Conservation (phyloP, 2,888 invertebrate species). For the Hypolimnas misippus region DNA sequence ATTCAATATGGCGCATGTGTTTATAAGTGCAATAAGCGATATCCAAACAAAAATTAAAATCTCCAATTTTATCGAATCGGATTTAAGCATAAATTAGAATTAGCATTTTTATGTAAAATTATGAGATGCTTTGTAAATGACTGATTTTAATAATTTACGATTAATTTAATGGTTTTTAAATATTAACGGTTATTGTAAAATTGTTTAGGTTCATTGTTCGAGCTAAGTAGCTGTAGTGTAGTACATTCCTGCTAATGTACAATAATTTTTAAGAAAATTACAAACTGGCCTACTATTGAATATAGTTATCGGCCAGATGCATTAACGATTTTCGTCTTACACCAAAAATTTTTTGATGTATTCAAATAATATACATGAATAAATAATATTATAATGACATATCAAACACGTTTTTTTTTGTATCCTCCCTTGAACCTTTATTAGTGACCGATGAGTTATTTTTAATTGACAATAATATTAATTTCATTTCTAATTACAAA, state of each 20-base stretch:
- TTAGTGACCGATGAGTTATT: not conserved
- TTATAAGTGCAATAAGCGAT: conserved; percentile 61
- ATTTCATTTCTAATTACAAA: no score
- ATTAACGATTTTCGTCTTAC: conserved; percentile 73
- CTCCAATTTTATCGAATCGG: conserved; percentile 47
- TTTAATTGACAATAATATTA: no score
- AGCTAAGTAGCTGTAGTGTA: conserved; percentile 68
- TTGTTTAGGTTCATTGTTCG: conserved; percentile 49
- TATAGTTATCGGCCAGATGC: conserved; percentile 59
- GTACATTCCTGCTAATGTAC: conserved; percentile 81
- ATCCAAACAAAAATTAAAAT: conserved; percentile 46
- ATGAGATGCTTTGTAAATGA: conserved; percentile 69
- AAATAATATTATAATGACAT: conserved; percentile 69
- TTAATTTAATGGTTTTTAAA: conserved; percentile 71
- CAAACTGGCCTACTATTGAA: conserved; percentile 63
- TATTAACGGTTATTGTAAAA: conserved; percentile 58
- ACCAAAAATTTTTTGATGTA: conserved; percentile 79
- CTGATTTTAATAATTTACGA: conserved; percentile 72
- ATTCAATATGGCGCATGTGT: conserved; percentile 24
- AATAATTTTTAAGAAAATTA: conserved; percentile 58
- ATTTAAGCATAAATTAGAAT: conserved; percentile 37
- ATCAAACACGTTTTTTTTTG: conserved; percentile 50
- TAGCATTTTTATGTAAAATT: conserved; percentile 57
- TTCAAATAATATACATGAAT: conserved; percentile 77
- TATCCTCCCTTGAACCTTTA: not conserved